Base-by-base conservation (phyloP, 2,113 vertebrate species). In the Tauraco erythrolophus region DNA sequence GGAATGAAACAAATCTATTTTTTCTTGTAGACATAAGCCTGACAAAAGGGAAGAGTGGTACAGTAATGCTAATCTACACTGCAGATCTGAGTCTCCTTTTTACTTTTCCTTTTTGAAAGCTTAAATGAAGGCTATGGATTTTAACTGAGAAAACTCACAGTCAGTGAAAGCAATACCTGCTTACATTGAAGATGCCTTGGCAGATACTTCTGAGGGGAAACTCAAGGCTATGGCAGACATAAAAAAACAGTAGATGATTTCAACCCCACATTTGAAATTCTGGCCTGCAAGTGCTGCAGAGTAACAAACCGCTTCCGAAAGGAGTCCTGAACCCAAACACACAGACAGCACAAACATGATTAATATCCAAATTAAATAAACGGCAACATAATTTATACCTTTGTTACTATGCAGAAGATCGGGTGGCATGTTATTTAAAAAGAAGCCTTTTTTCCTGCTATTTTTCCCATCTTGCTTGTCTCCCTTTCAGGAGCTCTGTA, bases 401-500 rank as follows among this genome's bases (percentile, higher is more conserved):
- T 82, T 84, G 72, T 72, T 30, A 95, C 61, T 45, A 92, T 37
- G 92, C 53, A 92, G 89, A 82, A 88, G 51, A 77, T 74, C 87
- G 89, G 91, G 93, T 58, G 84, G 81, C 82, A 93, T 68, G 80
- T 86, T 81, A 97, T 60, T 91, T 94, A 64, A 48, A 84, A 74
- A 89, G 80, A 84, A 10, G 24, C 30, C 37, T 51, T 70, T 83
- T 81, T 51, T 86, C 60, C 85, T 68, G 86, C 80, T 87, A 31
- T 69, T 86, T 93, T 92, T 22, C 89, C 74, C 91, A 95, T 94
- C 66, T 77, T 69, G 64, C 74, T 76, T 46, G 51, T 70, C 61
- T 80, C 77, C 85, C 80, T 79, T 89, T 86, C 75, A 94, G 62
- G 80, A 95, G 70, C 43, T 91, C 93, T 96, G 88, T 25, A 95